Conservation (phyloP, 2,888 invertebrate genomes). For the Vandiemenella viatica region DNA sequence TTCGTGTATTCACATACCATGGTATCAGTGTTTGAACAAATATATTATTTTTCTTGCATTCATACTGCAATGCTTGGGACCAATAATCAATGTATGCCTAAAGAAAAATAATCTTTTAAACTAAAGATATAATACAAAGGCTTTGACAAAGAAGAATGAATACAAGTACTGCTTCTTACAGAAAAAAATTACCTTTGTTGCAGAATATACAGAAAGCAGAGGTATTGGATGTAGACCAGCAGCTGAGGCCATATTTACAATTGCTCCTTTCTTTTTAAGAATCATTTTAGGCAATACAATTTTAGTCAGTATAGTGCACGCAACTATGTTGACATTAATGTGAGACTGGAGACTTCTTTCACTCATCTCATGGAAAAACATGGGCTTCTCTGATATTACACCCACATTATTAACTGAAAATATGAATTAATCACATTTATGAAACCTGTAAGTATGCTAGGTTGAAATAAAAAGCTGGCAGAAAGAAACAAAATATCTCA, state of each 20-base stretch:
- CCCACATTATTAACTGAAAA: conserved; percentile 35
- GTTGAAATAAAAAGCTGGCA: too few relatives aligned
- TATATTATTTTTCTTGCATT: conserved; percentile 28
- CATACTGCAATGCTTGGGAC: conserved; percentile 27
- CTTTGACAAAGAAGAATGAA: not conserved
- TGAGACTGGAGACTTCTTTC: conserved; percentile 27
- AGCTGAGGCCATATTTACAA: conserved; percentile 33
- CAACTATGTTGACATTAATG: conserved; percentile 31
- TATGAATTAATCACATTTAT: not conserved
- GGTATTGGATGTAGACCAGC: conserved; percentile 31
- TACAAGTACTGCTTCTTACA: not conserved
- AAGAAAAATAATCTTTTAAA: not conserved
- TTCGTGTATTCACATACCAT: conserved; percentile 32
- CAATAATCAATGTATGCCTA: conserved; percentile 19
- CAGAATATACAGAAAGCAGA: conserved; percentile 33
- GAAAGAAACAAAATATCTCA: too few relatives aligned
- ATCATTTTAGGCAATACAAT: conserved; percentile 35
- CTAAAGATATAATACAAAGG: not conserved
- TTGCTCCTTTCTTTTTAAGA: conserved; percentile 28
- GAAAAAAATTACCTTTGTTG: conserved; percentile 25
- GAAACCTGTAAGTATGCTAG: too few relatives aligned
- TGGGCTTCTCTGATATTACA: conserved; percentile 32
- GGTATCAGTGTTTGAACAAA: conserved; percentile 32
- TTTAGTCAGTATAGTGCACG: conserved; percentile 33
- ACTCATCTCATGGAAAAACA: conserved; percentile 29